These are phyloP conservation scores for Endotricha flammealis DNA, from an alignment of 2,888 invertebrate species.

Conservation along the genomic window DNA sequence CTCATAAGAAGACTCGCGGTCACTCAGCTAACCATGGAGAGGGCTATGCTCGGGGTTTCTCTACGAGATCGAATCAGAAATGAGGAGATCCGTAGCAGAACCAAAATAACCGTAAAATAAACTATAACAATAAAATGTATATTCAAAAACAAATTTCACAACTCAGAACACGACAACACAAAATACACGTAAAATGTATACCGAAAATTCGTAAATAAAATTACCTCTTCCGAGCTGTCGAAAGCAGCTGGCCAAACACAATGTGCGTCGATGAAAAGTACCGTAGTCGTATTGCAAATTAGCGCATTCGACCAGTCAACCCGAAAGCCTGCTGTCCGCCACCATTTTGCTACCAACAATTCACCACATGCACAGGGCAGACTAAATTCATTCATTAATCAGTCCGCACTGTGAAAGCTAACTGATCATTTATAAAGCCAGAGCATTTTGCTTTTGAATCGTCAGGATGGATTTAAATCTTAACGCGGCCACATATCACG, in stretches of 20 bases:
- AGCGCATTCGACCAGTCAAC: constrained; percentile 53
- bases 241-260: constrained; percentile 36
- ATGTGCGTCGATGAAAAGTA: constrained; percentile 44
- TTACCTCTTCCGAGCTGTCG: constrained; percentile 39
- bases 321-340: constrained; percentile 47
- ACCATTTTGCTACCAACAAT: constrained; percentile 50
- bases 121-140: too few species aligned
- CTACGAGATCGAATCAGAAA: too few species aligned
- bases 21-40: too few species aligned
- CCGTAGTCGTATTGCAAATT: constrained; percentile 54
- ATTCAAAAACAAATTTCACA: too few species aligned
- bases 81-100: too few species aligned
- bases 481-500: constrained; percentile 14
- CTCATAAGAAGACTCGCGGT: too few species aligned
- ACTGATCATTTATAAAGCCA: constrained; percentile 29
- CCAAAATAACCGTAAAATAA: too few species aligned
- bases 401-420: constrained; percentile 29
- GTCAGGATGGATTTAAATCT: constrained; percentile 15
- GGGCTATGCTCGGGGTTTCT: too few species aligned
- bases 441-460: constrained; percentile 19
- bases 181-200: too few species aligned
- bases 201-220: background rate
- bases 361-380: constrained; percentile 29
- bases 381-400: constrained; percentile 39
- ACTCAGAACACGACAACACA: too few species aligned